Conservation (phyloP, 2,113 vertebrate genomes). For the Onychorhynchus coronatus region DNA sequence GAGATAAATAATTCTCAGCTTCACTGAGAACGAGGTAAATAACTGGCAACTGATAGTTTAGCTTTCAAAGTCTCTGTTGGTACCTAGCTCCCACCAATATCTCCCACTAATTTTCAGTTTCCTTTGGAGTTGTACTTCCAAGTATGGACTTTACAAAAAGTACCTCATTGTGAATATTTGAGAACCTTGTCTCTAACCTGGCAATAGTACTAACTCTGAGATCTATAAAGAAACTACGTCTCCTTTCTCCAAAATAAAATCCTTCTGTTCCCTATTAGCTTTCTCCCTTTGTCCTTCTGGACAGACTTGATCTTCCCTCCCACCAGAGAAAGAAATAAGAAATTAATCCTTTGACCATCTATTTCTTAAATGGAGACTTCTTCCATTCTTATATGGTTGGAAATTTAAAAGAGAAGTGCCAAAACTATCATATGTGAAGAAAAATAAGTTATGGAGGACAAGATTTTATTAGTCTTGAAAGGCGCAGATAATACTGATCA, state of each 20-base stretch:
- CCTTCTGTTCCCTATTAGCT: background rate
- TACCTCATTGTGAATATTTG: background rate
- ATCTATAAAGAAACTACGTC: background rate
- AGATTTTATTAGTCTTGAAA: background rate
- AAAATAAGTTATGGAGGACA: background rate
- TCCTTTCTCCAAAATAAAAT: background rate
- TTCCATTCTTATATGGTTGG: background rate
- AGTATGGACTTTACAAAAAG: background rate
- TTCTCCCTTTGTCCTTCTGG: background rate
- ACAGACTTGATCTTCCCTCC: background rate
- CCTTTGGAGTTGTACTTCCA: background rate
- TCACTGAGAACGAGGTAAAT: background rate
- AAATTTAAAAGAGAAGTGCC: background rate
- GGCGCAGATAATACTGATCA: background rate
- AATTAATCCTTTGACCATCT: background rate
- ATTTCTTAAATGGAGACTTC: background rate
- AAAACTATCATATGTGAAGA: background rate
- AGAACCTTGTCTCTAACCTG: background rate
- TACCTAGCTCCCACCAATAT: background rate
- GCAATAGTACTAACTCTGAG: background rate
- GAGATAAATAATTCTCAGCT: no score
- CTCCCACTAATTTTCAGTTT: background rate
- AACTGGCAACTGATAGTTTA: background rate
- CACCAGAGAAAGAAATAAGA: background rate
- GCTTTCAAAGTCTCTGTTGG: background rate